Base-by-base conservation (phyloP, 2,888 invertebrate genomes). In the Cryptus armator region DNA sequence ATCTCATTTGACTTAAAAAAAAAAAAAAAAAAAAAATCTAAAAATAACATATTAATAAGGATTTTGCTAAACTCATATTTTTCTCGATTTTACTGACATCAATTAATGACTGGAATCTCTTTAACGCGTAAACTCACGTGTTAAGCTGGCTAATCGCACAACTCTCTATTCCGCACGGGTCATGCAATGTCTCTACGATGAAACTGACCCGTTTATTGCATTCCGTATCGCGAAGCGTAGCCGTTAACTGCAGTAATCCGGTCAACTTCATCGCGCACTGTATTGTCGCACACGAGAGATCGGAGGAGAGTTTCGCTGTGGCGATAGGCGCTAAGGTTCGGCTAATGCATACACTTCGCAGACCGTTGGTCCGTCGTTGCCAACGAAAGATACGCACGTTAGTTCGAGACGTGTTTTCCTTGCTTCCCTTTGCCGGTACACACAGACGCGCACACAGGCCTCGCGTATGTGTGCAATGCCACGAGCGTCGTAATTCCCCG, bases 321-420 rank as follows among this genome's bases (percentile, higher is more conserved):
- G 68, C 43, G 62, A 48, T 75, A 70, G 19, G 79, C 64, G 46
- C 14, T 14, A 14, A 14, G 51, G n/a, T 51, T 19, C 16, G 48
- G 14, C 70, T 56, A 44, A 67, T 82, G 74, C 46, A 70, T 46
- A n/a, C 29, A 46, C 72, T 68, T 51, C 16, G 53, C 19, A 59
- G 37, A 83, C 37, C 56, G 44, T 46, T 32, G 24, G 72, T 82
- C 71, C 86, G 86, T 87, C 84, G 75, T 56, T 56, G 56, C 37
- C 70, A 84, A 85, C 86, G 86, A 85, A 85, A 86, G 80, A 86
- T 76, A 86, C 51, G 88, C 86, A 89, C 89, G 86, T 87, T 86
- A 85, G 85, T 85, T 81, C 48, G 74, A 77, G 74, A 84, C 86
- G 84, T 86, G 78, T 19, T 62, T 59, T 70, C 68, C 48, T 78